A percentile compares a stretch with the other conserved stretches of the same genome.
Evolutionary conservation across 2,888 invertebrate genomes (phyloP).

Genomic region (Drosophila rellima): DNA sequence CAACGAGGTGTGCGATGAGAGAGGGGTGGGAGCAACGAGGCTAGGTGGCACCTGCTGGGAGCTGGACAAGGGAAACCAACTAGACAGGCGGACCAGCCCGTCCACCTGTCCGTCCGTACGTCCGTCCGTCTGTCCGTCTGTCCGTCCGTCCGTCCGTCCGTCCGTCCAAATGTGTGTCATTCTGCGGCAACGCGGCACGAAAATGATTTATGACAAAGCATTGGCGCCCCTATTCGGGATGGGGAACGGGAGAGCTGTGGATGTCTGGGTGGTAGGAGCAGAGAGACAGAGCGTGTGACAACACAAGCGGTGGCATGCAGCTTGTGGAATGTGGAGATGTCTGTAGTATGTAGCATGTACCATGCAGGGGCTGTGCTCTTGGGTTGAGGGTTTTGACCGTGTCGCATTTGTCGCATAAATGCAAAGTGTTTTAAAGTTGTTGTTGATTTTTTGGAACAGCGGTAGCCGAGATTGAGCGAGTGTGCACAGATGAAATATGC

Average conservation of each 20-base stretch:
- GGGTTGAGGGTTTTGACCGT: slow-evolving; percentile 39
- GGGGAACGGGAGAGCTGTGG: neutral
- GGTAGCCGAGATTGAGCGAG: slow-evolving; percentile 44
- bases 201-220: slow-evolving; percentile 74
- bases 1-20: slow-evolving; percentile 33
- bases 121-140: slow-evolving; percentile 38
- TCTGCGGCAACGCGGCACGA: slow-evolving; percentile 76
- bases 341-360: slow-evolving; percentile 5
- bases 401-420: slow-evolving; percentile 68
- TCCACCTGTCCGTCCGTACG: slow-evolving; percentile 11
- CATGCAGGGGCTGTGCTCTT: slow-evolving; percentile 7
- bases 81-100: slow-evolving; percentile 11
- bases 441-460: slow-evolving; percentile 58
- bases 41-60: slow-evolving; percentile 44
- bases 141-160: slow-evolving; percentile 14
- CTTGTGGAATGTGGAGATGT: slow-evolving; percentile 2
- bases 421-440: slow-evolving; percentile 71
- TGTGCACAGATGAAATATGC: slow-evolving; percentile 43
- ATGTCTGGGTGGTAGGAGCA: slow-evolving; percentile 2
- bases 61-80: slow-evolving; percentile 8
- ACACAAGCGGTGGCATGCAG: slow-evolving; percentile 11
- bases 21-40: neutral
- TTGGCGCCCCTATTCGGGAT: slow-evolving; percentile 34
- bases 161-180: slow-evolving; percentile 70
- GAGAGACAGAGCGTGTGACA: slow-evolving; percentile 15